Conservation (phyloP, 2,888 invertebrate species). For the Caenorhabditis angaria region DNA sequence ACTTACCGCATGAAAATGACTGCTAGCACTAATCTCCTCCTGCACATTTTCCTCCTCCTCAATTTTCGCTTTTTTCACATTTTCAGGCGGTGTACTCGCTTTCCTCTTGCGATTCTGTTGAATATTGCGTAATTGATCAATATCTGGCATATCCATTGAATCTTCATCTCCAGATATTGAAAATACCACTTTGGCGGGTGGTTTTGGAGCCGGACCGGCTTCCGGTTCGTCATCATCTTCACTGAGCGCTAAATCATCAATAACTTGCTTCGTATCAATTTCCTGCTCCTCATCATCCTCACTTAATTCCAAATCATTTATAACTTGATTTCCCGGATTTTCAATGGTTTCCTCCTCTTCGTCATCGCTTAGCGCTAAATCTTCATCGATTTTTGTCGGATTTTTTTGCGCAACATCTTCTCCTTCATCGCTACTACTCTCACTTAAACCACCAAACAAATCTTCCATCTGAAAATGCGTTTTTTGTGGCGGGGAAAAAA, state of each 20-base stretch:
- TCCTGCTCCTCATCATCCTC: background rate
- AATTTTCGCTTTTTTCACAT: background rate
- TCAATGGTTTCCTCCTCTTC: background rate
- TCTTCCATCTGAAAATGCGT: constrained; percentile 6
- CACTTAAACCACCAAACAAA: constrained; percentile 48
- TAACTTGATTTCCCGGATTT: background rate
- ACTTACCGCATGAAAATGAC: constrained; percentile 7
- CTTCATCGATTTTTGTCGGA: background rate
- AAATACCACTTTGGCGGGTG: constrained; percentile 17
- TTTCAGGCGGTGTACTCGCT: constrained; percentile 1
- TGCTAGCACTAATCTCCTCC: constrained; percentile 10
- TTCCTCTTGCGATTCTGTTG: constrained; percentile 1
- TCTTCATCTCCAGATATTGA: constrained; percentile 38
- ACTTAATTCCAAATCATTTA: background rate
- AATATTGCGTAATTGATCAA: constrained; percentile 16
- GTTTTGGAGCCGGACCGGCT: background rate
- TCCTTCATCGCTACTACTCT: constrained; percentile 37
- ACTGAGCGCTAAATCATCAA: constrained; percentile 29
- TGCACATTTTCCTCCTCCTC: background rate
- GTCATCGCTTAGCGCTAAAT: background rate
- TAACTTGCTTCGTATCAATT: background rate
- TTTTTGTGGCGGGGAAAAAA: background rate
- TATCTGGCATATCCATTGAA: constrained; percentile 40
- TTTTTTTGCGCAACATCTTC: background rate
- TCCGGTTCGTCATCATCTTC: constrained; percentile 7